Evolutionary conservation across 2,113 vertebrate genomes (phyloP), one percentile per base, ranked within the genome.

Genomic region (Syrrhaptes paradoxus): DNA sequence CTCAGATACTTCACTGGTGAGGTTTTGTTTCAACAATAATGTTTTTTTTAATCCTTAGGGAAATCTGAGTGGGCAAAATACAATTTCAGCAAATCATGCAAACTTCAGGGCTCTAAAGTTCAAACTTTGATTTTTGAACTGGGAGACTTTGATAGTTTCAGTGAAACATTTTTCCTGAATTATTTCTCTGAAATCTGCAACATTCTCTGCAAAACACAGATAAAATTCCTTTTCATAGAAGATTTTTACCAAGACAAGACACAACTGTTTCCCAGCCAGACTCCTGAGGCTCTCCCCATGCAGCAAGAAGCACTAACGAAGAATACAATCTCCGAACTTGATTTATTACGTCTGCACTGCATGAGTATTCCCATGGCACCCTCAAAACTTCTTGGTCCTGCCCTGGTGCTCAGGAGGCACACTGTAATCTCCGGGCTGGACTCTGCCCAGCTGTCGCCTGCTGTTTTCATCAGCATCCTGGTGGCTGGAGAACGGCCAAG

Each of bases 161-260:
- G 25, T 22, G 25, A 10, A 78, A 46, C 34, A 54, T 92, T 78
- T 73, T 58, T n/a, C 45, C 34, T 58, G 45, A 63, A n/a, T 32
- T 55, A 38, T 49, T 79, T 55, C 46, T 74, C 34, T 58, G 26
- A 51, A 85, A 36, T 71, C 65, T 48, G 52, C 45, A 65, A 41
- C 11, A 5, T 52, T 63, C 36, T n/a, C 17, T 36, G 11, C 48
- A 65, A 79, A 87, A 51, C 0, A 0, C 0, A 1, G 46, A 41
- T 21, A 55, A 79, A 87, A 66, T 68, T 43, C 36, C 52, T 84
- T 46, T 58, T 66, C 34, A 4, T 8, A 51, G 26, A 71, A 38
- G 46, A 45, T 51, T 76, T 75, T 59, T 52, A 61, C 21, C 25
- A 57, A 55, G 24, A 68, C 24, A 58, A 49, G 61, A 46, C 49